Base-by-base conservation (phyloP, 2,113 vertebrate species). In the Irena cyanogastra region DNA sequence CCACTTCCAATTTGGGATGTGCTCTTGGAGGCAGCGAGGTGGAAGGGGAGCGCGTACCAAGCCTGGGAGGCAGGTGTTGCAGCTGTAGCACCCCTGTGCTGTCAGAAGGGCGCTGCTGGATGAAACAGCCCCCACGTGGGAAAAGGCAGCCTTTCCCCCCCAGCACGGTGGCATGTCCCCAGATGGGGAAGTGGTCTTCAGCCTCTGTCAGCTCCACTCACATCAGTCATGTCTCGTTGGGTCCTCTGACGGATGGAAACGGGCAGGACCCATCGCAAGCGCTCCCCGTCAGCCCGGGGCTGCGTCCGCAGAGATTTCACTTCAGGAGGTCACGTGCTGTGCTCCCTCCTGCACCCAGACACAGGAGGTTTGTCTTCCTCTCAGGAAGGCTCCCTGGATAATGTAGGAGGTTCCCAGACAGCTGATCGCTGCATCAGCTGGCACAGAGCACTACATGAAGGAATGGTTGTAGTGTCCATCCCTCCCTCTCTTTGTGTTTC, bases 151-250 rank as follows among this genome's bases (percentile, higher is more conserved):
- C 74, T 88, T 23, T 27, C 17, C 12, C 85, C 83, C 23, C 22
- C 10, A 16, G 90, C 71, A 71, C 80, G 50, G 68, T 97, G 94
- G 89, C 70, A 27, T 13, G 7, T 87, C 42, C 91, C 75, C 78
- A 93, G 74, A 95, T 91, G 81, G 81, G 75, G 63, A 95, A 76
- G 85, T 70, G 83, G 95, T 92, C 90, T 59, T 14, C 71, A 83
- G 77, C 70, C 83, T 93, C 80, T 97, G 96, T 96, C 96, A 95
- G 76, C 65, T 95, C 75, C 0, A 1, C 71, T 97, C 81, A 95
- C 33, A 69, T 97, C 96, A 97, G 77, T 93, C 77, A 76, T 89
- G 94, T 96, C 93, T 97, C 70, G 22, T 5, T 95, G 91, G 69
- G 41, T 80, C 16, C n/a, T 56, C 22, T 97, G 96, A 95, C 0